phyloP scores from a whole-genome alignment of 2,888 invertebrate species.

The Harmothoe impar region DNA sequence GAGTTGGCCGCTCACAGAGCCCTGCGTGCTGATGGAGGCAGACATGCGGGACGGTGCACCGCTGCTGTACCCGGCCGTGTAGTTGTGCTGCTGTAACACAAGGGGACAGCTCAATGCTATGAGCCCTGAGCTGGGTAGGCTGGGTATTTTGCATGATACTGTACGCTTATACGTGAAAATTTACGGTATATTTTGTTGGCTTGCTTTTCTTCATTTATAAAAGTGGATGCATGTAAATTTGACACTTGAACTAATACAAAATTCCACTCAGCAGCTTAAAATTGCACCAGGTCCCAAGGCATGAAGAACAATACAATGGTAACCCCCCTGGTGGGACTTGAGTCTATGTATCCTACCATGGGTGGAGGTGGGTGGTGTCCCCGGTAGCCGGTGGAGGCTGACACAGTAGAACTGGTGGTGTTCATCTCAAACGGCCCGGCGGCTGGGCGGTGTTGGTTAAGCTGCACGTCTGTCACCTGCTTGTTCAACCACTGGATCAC shows the following conservation, averaged over 20 bases:
- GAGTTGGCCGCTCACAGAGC: not conserved
- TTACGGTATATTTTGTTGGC: too few species aligned
- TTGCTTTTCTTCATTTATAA: too few species aligned
- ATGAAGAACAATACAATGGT: too few species aligned
- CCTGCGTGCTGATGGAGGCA: not conserved
- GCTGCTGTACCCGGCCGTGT: conserved; percentile 77
- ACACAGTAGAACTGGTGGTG: conserved; percentile 61
- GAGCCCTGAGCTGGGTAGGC: too few species aligned
- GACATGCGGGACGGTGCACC: conserved; percentile 65
- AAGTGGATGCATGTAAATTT: too few species aligned
- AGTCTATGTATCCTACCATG: too few species aligned
- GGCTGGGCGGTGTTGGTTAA: conserved; percentile 66
- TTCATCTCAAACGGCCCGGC: conserved; percentile 69
- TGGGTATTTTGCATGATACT: too few species aligned
- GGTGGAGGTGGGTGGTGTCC: not conserved
- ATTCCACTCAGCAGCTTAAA: too few species aligned
- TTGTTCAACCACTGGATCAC: conserved; percentile 84
- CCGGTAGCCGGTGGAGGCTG: conserved; percentile 10
- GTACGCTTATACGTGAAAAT: too few species aligned
- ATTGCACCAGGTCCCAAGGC: too few species aligned
- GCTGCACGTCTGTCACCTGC: conserved; percentile 82
- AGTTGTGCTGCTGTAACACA: conserved; percentile 76
- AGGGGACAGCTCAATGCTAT: not conserved
- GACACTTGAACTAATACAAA: too few species aligned
- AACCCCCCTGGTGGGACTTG: too few species aligned